Conservation (phyloP, 2,797 vertebrate species). For the Rhincodon typus region DNA sequence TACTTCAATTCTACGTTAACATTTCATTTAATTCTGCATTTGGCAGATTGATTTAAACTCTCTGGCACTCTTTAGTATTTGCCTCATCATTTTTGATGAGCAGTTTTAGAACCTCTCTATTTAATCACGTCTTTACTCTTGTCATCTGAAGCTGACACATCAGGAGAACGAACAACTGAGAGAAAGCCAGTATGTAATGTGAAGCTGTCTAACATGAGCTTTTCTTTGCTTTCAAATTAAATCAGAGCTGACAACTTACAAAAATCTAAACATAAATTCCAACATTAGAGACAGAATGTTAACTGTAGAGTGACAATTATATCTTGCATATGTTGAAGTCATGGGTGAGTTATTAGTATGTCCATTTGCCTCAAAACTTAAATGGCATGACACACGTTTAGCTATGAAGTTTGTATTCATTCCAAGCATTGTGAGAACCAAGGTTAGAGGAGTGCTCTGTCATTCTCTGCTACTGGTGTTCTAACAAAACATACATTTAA, state of each 20-base stretch:
- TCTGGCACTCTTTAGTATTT: neutral
- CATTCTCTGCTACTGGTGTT: too few species aligned
- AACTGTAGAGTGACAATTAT: neutral
- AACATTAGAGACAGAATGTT: neutral
- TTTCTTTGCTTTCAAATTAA: neutral
- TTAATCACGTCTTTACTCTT: neutral
- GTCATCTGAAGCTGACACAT: slow-evolving; percentile 17
- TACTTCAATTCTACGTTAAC: neutral
- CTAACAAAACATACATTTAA: too few species aligned
- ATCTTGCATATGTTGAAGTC: neutral
- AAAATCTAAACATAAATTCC: neutral
- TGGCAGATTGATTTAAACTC: slow-evolving; percentile 17
- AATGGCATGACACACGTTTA: slow-evolving; percentile 16
- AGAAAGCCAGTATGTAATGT: neutral
- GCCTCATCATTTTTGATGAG: neutral
- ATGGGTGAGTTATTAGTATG: neutral
- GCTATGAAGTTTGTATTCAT: neutral
- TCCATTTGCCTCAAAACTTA: neutral
- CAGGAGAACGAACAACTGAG: neutral
- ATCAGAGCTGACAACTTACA: neutral
- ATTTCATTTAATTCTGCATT: neutral
- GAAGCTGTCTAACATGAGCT: neutral
- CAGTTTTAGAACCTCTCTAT: neutral
- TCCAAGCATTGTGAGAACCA: neutral
- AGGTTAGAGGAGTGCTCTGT: too few species aligned